These are phyloP conservation scores for Microplitis deprimator DNA, from an alignment of 2,888 invertebrate genomes.

Conservation along the genomic window DNA sequence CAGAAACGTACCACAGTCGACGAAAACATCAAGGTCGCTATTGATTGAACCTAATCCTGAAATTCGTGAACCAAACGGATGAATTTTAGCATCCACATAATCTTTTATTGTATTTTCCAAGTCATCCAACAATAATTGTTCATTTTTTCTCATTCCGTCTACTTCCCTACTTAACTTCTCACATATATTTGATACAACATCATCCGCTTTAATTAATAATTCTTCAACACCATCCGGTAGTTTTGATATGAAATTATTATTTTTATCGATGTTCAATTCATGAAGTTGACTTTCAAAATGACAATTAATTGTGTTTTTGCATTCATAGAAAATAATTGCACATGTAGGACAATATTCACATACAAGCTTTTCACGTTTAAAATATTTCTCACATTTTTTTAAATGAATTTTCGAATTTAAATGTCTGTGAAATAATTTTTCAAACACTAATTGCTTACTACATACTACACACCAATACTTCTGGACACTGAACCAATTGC, in stretches of 20 bases:
- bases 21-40: conserved; percentile 63
- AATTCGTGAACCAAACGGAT: conserved; percentile 77
- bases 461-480: conserved; percentile 49
- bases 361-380: conserved; percentile 16
- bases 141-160: conserved; percentile 42
- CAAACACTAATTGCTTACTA: background rate
- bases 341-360: conserved; percentile 46
- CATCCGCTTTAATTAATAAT: conserved; percentile 41
- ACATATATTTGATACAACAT: conserved; percentile 44
- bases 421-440: conserved; percentile 37
- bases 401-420: conserved; percentile 16
- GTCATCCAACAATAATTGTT: conserved; percentile 45
- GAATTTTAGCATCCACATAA: conserved; percentile 64
- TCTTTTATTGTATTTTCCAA: conserved; percentile 50
- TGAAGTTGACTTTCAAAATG: conserved; percentile 31
- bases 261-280: conserved; percentile 13
- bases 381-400: no score
- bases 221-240: conserved; percentile 31
- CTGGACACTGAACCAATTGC: conserved; percentile 45
- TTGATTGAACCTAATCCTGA: conserved; percentile 71
- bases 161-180: conserved; percentile 44
- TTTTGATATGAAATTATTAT: background rate
- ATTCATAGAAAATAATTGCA: conserved; percentile 42
- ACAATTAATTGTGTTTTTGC: conserved; percentile 17
- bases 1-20: conserved; percentile 59